These are phyloP conservation scores for Sisor rabdophorus DNA, from an alignment of 2,113 vertebrate genomes.

Conservation along the genomic window DNA sequence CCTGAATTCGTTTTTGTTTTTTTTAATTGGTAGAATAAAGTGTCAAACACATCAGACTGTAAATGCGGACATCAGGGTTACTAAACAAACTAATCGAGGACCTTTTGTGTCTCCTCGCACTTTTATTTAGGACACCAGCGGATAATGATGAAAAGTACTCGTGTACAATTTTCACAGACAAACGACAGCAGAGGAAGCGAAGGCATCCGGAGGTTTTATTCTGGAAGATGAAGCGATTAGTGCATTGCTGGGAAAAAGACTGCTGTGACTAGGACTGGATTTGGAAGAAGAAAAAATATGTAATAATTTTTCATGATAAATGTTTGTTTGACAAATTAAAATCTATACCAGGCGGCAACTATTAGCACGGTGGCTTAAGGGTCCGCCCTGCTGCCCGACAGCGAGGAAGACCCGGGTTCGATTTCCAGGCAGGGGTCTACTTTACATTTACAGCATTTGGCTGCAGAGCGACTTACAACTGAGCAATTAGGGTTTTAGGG, in stretches of 20 bases:
- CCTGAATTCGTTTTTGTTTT: neutral
- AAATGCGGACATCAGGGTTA: neutral
- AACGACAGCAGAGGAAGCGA: neutral
- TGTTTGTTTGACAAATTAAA: no score
- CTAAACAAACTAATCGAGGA: conserved; percentile 1
- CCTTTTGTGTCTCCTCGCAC: neutral
- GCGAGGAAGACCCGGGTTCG: no score
- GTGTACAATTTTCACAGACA: conserved; percentile 10
- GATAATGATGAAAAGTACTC: conserved; percentile 12
- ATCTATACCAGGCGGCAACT: no score
- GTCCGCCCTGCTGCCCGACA: no score
- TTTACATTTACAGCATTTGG: no score
- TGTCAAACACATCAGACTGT: neutral
- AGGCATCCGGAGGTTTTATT: neutral
- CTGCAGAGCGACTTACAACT: no score
- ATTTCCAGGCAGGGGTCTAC: no score
- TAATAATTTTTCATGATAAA: no score
- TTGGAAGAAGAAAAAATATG: neutral
- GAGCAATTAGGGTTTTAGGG: no score
- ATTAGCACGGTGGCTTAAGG: no score
- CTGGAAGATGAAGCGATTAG: conserved; percentile 6
- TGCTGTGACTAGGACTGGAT: neutral
- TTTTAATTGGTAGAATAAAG: neutral
- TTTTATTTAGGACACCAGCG: neutral
- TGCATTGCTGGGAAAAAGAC: neutral